Conservation (phyloP, 2,888 invertebrate species). For the Xanthia icteritia region DNA sequence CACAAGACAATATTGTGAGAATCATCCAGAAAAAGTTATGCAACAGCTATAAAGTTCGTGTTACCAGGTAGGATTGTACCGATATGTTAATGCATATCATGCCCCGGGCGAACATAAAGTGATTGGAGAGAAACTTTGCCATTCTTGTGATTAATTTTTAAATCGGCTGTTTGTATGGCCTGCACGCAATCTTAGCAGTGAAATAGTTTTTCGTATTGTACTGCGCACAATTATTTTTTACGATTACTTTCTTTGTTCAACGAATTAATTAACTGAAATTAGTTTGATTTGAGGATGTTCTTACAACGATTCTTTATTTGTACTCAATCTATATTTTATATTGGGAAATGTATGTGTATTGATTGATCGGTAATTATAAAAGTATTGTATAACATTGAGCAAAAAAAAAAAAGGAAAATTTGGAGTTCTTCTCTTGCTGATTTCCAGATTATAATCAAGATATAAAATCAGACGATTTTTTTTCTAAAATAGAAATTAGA, state of each 20-base stretch:
- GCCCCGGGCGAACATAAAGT: background rate
- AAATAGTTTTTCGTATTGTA: conserved; percentile 1
- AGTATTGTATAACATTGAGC: background rate
- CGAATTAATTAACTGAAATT: conserved; percentile 39
- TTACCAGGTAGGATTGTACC: background rate
- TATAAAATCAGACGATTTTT: background rate
- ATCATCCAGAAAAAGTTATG: background rate
- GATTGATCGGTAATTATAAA: conserved; percentile 5
- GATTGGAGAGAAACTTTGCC: background rate
- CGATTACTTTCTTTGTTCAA: conserved; percentile 25
- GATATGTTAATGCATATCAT: conserved; percentile 51
- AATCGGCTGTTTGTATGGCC: conserved; percentile 5
- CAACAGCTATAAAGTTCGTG: conserved; percentile 10
- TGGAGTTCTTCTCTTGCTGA: background rate
- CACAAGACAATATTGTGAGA: background rate
- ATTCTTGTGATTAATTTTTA: conserved; percentile 26
- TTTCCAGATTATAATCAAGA: conserved; percentile 6
- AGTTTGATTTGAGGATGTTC: conserved; percentile 24
- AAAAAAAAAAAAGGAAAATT: too few species aligned
- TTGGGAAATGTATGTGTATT: conserved; percentile 5
- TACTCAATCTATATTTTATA: background rate
- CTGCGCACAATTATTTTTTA: conserved; percentile 15
- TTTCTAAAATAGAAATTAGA: background rate
- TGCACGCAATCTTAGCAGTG: conserved; percentile 1
- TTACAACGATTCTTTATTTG: conserved; percentile 42